Percentiles rank a stretch among this genome's conserved stretches.
phyloP scores from a whole-genome alignment of 2,888 invertebrate genomes.

The Rhamnusium bicolor region DNA sequence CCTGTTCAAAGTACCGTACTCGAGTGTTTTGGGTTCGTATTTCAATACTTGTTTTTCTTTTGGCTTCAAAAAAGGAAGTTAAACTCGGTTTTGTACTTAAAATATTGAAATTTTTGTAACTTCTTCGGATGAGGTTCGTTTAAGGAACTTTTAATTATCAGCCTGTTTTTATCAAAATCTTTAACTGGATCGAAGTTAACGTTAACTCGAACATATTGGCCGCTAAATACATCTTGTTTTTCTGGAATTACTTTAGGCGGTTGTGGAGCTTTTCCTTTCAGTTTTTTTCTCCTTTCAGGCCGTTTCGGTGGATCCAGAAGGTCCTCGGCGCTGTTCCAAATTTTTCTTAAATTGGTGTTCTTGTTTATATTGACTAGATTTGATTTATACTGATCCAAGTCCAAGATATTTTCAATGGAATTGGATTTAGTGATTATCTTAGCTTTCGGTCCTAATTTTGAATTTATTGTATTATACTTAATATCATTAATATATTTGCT shows the following conservation, averaged over 20 bases:
- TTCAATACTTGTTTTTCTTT: constrained; percentile 51
- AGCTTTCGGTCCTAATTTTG: constrained; percentile 50
- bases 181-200: constrained; percentile 61
- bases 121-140: constrained; percentile 61
- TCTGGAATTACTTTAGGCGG: constrained; percentile 55
- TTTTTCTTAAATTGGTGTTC: constrained; percentile 62
- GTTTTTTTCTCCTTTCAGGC: constrained; percentile 64
- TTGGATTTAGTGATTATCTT: constrained; percentile 55
- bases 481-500: constrained; percentile 49
- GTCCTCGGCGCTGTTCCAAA: constrained; percentile 70
- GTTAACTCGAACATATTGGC: constrained; percentile 69
- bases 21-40: constrained; percentile 49
- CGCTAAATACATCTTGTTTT: constrained; percentile 66
- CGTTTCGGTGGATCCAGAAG: constrained; percentile 63
- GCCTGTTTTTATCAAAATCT: constrained; percentile 53
- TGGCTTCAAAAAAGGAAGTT: constrained; percentile 57
- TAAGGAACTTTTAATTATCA: constrained; percentile 57
- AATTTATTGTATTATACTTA: constrained; percentile 54
- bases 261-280: constrained; percentile 65
- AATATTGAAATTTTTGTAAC: constrained; percentile 57
- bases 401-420: constrained; percentile 63
- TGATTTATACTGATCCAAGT: constrained; percentile 53
- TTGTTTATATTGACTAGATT: constrained; percentile 55
- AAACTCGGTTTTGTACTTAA: constrained; percentile 57
- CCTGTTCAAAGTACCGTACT: constrained; percentile 39